Conservation (phyloP, 1,140 invertebrate genomes). For the Leptestheria dahalacensis region DNA sequence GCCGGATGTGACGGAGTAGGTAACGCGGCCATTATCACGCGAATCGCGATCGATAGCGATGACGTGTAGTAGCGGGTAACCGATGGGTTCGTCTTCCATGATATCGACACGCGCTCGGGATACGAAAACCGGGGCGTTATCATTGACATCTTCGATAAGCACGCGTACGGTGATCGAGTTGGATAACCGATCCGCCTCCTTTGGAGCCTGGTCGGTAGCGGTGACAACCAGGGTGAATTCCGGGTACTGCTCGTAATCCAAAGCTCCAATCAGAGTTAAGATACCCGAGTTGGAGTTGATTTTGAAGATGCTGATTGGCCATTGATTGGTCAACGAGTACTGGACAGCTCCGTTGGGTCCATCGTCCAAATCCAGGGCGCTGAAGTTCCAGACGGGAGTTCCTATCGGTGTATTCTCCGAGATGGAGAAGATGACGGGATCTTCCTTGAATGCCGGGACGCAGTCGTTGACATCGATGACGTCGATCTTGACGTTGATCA, state of each 20-base stretch:
- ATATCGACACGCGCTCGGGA: conserved; percentile 32
- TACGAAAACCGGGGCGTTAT: conserved; percentile 69
- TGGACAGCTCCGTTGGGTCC: conserved; percentile 66
- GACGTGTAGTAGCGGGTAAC: conserved; percentile 50
- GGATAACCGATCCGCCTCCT: conserved; percentile 46
- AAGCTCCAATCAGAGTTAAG: conserved; percentile 8
- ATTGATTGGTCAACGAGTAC: conserved; percentile 11
- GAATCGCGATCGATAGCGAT: conserved; percentile 73
- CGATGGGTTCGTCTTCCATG: conserved; percentile 38
- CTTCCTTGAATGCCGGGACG: conserved; percentile 61
- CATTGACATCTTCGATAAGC: conserved; percentile 69
- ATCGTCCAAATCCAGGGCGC: conserved; percentile 63
- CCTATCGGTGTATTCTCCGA: conserved; percentile 59
- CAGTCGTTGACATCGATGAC: conserved; percentile 90
- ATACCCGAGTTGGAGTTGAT: conserved; percentile 15
- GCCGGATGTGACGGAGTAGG: conserved; percentile 62
- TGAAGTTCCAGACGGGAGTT: conserved; percentile 65
- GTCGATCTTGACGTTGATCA: conserved; percentile 71
- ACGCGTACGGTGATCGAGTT: conserved; percentile 66
- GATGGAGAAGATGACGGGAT: conserved; percentile 62
- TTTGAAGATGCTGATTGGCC: conserved; percentile 12
- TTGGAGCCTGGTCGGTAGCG: conserved; percentile 62
- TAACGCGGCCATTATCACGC: conserved; percentile 72
- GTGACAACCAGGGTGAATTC: conserved; percentile 59
- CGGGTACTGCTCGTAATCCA: conserved; percentile 15